Evolutionary conservation across 1,140 invertebrate genomes (phyloP), one percentile per base, ranked within the genome.

Genomic region (Stegodyphus dumicola): DNA sequence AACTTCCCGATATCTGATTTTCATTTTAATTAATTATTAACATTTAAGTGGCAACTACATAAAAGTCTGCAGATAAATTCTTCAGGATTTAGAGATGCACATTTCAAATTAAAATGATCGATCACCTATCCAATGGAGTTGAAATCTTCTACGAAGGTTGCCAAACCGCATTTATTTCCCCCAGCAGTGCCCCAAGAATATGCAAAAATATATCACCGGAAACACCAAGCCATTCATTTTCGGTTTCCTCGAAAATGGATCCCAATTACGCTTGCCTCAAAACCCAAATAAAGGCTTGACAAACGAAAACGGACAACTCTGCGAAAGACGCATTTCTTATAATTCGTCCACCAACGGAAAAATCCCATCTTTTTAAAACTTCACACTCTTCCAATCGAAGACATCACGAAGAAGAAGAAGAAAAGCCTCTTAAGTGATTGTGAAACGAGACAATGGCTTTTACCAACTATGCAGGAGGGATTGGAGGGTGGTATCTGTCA

Each of bases 391-490:
- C 56, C 9, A 60, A 60, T 60, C 56, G 56, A 60, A 60, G 56
- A 9, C 56, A 60, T 60, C 56, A 15, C 9, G 9, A 60, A 60
- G 15, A 33, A 60, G 56, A 60, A 60, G 56, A 81, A 81, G 70
- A 74, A 33, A 67, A 75, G 52, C 56, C 80, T 74, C 73, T 83
- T 75, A 83, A 83, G 80, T 83, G 80, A 83, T 83, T 83, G 80
- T 83, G 80, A 83, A 83, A 66, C 70, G 70, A 83, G 80, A 83
- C 80, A 83, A 67, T 67, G 80, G 66, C 78, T 81, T 81, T 81
- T 81, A 81, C 78, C 65, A 77, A 18, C 56, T 33, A 15, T 11
- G 15, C 56, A 15, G 56, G 9, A 60, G 56, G 67, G 33, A 33
- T 33, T 33, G 33, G 33, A 33, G 52, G 78, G 78, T 49, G 67